These are phyloP conservation scores for Eurypyga helias DNA, from an alignment of 2,113 vertebrate genomes.

Conservation along the genomic window DNA sequence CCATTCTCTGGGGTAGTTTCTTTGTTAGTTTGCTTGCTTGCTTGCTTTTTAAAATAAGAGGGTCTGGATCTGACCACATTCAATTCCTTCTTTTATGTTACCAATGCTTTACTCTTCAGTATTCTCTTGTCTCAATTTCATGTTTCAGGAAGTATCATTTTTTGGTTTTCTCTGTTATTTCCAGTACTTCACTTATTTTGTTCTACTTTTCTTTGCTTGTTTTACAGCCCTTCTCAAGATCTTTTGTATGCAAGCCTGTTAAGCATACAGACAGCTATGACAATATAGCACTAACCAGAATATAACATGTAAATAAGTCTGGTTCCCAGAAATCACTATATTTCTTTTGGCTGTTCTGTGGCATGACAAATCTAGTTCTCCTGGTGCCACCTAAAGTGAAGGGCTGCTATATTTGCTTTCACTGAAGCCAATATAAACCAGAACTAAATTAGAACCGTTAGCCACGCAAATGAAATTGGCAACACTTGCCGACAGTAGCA, in stretches of 20 bases:
- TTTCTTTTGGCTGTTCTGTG: slow-evolving; percentile 17
- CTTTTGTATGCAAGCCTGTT: not conserved
- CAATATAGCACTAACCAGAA: not conserved
- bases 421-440: slow-evolving; percentile 36
- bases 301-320: not conserved
- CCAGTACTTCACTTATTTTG: not conserved
- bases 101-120: not conserved
- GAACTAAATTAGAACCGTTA: slow-evolving; percentile 10
- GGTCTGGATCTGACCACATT: not conserved
- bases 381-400: slow-evolving; percentile 3
- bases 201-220: not conserved
- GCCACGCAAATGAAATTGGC: not conserved
- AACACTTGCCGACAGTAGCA: not conserved
- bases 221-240: not conserved
- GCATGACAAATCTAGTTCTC: not conserved
- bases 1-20: not conserved
- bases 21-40: not conserved
- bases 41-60: not conserved
- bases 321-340: slow-evolving; percentile 20
- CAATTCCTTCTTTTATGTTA: not conserved
- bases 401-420: slow-evolving; percentile 31
- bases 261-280: not conserved
- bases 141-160: not conserved
- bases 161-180: not conserved
- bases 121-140: not conserved